Evolutionary conservation across 2,113 vertebrate species (phyloP), one percentile per base, ranked within the genome.

Genomic region (Oceanites oceanicus): DNA sequence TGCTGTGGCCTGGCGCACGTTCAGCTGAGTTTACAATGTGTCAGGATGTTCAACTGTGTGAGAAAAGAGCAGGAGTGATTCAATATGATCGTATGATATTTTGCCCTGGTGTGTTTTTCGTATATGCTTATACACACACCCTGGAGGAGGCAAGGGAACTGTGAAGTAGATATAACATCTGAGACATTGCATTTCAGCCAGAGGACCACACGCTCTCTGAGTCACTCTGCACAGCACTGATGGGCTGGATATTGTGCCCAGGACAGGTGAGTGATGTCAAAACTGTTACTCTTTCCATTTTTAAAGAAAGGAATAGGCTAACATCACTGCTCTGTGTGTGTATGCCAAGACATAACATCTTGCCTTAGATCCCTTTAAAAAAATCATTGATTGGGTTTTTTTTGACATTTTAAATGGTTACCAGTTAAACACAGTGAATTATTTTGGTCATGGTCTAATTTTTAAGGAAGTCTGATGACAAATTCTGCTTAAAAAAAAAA

Each of bases 61-160:
- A 76, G 87, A 83, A 94, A 97, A 94, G 90, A 94, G 70, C 92
- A 92, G n/a, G 77, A 92, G 50, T 86, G 71, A 92, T 94, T 94
- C 88, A 61, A 58, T 73, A 52, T 17, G 80, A 95, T 56, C 4
- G 20, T 53, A 53, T 74, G 86, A 74, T 85, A 65, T 87, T 80
- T 96, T 80, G 47, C 88, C 67, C 85, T 38, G 23, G 45, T 75
- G 49, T 90, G 56, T 65, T 92, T 91, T 86, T 88, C 0, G 0
- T 53, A 8, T 72, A 25, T 1, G 5, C 9, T 13, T 63, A 52
- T 88, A 86, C 73, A 73, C 59, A 61, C 3, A 62, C 21, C 36
- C 70, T 52, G 79, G 42, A 83, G 83, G 73, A 93, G 62, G 79
- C 50, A 83, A 76, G 92, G 56, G 71, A 73, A 42, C 53, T 88